Evolutionary conservation across 92 coral and sea anemone genomes (phyloP).

Genomic region (Epizoanthus ramosus): DNA sequence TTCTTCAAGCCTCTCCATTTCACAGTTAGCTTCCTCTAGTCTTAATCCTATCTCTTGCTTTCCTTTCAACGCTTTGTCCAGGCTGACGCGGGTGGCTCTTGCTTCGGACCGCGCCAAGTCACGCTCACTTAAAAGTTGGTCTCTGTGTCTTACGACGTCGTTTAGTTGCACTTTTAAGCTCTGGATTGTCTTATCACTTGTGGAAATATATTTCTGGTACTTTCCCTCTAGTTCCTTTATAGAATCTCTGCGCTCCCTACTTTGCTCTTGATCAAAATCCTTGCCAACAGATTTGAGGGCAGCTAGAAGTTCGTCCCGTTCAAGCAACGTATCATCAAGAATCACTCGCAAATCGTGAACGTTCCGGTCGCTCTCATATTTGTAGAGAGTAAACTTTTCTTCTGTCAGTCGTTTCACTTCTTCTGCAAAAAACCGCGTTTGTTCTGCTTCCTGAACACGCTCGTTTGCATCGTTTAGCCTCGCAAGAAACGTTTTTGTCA

Average conservation of each 20-base stretch:
- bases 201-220: conserved; percentile 76
- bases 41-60: conserved; percentile 65
- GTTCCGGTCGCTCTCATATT: conserved; percentile 80
- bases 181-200: conserved; percentile 85
- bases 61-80: conserved; percentile 70
- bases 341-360: conserved; percentile 69
- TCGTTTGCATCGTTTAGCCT: conserved; percentile 82
- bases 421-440: conserved; percentile 71
- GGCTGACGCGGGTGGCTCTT: conserved; percentile 55
- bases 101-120: conserved; percentile 54
- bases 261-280: conserved; percentile 57
- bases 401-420: conserved; percentile 80
- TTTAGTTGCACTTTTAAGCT: conserved; percentile 76
- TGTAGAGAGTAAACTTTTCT: conserved; percentile 82
- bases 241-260: conserved; percentile 61
- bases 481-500: conserved; percentile 74
- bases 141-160: conserved; percentile 68
- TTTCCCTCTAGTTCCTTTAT: conserved; percentile 73
- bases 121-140: conserved; percentile 63
- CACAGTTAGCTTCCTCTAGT: conserved; percentile 77
- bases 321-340: conserved; percentile 77
- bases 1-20: conserved; percentile 83
- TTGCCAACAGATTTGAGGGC: conserved; percentile 78
- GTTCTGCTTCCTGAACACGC: conserved; percentile 76
- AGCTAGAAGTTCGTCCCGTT: conserved; percentile 77